Base-by-base conservation (phyloP, 2,888 invertebrate species). In the Cataglyphis cursor region DNA sequence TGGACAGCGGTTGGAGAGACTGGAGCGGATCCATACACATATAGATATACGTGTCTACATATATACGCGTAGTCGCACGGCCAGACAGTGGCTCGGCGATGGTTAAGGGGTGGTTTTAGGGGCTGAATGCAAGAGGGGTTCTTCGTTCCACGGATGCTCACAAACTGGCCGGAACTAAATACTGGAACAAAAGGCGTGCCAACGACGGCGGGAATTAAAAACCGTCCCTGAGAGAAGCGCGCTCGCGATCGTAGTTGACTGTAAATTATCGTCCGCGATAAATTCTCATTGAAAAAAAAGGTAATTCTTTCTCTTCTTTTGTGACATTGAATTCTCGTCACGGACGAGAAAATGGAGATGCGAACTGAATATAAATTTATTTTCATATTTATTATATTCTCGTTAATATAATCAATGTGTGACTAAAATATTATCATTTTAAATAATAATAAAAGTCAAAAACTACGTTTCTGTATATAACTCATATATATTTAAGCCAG, bases 121-220 rank as follows among this genome's bases (percentile, higher is more conserved):
- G 89, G 76, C 38, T 86, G 89, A 87, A 89, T 88, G 84, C 89
- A 82, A 80, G 88, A 89, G 88, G 88, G 89, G 86, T 73, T 87
- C 82, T 81, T 62, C 85, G 90, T 92, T 92, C 84, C 87, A 80
- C 88, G 88, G 85, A 91, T 92, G 90, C 89, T 91, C 88, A 85
- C 91, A 88, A 92, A 91, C 91, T 91, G 91, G 90, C 89, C 90
- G 91, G 90, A 92, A 92, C 92, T 91, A 92, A 92, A 92, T 89
- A 81, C 88, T 89, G 83, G 88, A 88, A 89, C 89, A 89, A 89
- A 89, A 88, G 89, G 76, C 85, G 83, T 80, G 88, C 83, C 87
- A 83, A 82, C 83, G 82, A 78, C 83, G 73, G 87, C 64, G 85
- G 82, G 84, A 90, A 91, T 90, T 92, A 89, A 92, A 92, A 92